Base-by-base conservation (phyloP, 2,113 vertebrate species). In the Monarcha castaneiventris region DNA sequence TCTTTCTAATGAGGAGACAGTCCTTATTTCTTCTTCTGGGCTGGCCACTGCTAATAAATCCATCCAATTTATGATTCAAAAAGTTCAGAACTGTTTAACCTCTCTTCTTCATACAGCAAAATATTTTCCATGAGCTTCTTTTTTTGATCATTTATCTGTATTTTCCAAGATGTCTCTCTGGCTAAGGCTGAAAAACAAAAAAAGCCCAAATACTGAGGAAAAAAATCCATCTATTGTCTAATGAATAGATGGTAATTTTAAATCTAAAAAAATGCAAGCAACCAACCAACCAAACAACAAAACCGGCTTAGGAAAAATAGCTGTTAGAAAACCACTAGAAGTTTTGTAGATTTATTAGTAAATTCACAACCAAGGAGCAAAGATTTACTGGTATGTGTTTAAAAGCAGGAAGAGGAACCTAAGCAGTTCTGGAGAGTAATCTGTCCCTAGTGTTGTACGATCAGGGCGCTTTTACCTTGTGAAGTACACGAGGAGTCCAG, bases 61-160 rank as follows among this genome's bases (percentile, higher is more conserved):
- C 52, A 63, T 68, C 68, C 67, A 44, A 32, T 84, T 74, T 92
- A 98, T 25, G 96, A 97, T n/a, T 98, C 97, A 87, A 98, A 98
- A 49, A 98, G 98, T 75, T 98, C 98, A 16, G 96, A 72, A 75
- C 98, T 98, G 94, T 97, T 97, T 82, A 98, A 62, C 73, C 97
- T 97, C n/a, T 98, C 95, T 63, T 98, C 98, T 94, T 97, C 95
- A 87, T 98, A 98, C 20, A 98, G 96, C 82, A 97, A 67, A 78
- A 98, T 98, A 44, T 98, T 95, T 96, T 98, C 97, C 98, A 98
- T 98, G 35, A 98, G 89, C 90, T 97, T 98, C 97, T 97, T 97
- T 84, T 98, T 98, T 79, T 97, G 90, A 56, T 98, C 97, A 30
- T 98, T 98, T 91, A 98, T 98, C 67, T 97, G 82, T 69, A 98